Evolutionary conservation across 1,140 invertebrate species (phyloP), one percentile per base, ranked within the genome.

Genomic region (Drosophila kikkawai): DNA sequence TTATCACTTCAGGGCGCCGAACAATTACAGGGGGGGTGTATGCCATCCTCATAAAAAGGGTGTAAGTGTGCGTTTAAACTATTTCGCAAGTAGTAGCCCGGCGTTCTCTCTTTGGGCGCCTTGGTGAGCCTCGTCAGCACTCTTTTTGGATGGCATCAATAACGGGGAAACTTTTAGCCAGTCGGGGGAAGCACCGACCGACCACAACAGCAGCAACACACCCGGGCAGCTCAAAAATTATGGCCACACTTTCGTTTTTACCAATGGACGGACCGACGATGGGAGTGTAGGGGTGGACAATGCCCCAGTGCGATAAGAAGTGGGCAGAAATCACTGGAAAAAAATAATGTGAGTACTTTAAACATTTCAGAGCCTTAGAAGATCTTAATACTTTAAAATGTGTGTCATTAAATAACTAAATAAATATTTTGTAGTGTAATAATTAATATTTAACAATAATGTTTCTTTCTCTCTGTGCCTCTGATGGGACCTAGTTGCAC

Each of bases 231-330:
- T 42, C 69, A 41, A 69, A 87, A 86, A 87, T 87, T 87, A 87
- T 87, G 68, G 80, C 76, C 68, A 87, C 83, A 87, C 83, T 87
- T 87, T 88, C 74, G 37, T 75, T 88, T 83, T 88, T 84, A 70
- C 50, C 58, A 34, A 56, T 26, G 44, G 12, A 19, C 15, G 41
- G 12, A 19, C 15, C 36, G 12, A 19, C 37, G 19, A 5, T 22
- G 22, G 15, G 29, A 7, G 9, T 47, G n/a, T 1, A 17, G 36
- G 48, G 50, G 50, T 63, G 59, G 68, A 66, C 67, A 79, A 51
- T 73, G 67, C 37, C 67, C 56, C 45, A 59, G 45, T 15, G 57
- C 53, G 76, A 79, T 75, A 73, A 79, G 76, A 79, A 75, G 66
- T 84, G 61, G 59, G 48, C 36, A 51, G 5, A 22, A 9, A 34